phyloP scores from a whole-genome alignment of 1,140 invertebrate genomes.

The Archegozetes longisetosus region DNA sequence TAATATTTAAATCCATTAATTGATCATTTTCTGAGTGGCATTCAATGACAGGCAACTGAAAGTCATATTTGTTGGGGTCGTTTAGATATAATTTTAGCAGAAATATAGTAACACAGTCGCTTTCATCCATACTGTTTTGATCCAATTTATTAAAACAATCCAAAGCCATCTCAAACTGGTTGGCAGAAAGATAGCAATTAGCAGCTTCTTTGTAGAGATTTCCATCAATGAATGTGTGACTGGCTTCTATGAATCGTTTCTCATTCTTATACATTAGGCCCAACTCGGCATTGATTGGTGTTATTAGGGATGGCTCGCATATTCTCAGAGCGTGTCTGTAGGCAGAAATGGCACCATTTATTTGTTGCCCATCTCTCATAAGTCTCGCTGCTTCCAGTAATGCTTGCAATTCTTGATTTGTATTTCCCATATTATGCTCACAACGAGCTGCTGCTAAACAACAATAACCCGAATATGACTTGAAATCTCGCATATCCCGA shows the following conservation, averaged over 20 bases:
- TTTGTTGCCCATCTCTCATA: constrained; percentile 10
- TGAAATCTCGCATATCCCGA: constrained; percentile 9
- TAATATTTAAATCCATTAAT: constrained; percentile 2
- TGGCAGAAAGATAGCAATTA: constrained; percentile 3
- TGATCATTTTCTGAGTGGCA: constrained; percentile 4
- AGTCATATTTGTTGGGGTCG: constrained; percentile 13
- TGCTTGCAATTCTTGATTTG: constrained; percentile 5
- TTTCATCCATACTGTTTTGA: background rate
- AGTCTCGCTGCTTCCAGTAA: constrained; percentile 10
- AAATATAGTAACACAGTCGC: constrained; percentile 13
- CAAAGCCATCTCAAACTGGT: background rate
- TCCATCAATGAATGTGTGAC: constrained; percentile 7
- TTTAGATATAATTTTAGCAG: constrained; percentile 12
- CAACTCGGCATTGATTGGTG: constrained; percentile 6
- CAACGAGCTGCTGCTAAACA: constrained; percentile 13
- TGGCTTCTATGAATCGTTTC: constrained; percentile 9
- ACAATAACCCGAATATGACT: constrained; percentile 16
- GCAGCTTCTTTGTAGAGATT: constrained; percentile 9
- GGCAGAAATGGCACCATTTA: constrained; percentile 17
- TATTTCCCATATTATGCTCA: constrained; percentile 13
- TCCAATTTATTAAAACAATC: background rate
- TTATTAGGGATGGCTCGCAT: background rate
- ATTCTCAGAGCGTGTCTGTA: constrained; percentile 12
- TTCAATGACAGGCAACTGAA: constrained; percentile 10
- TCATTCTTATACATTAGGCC: constrained; percentile 1